A percentile compares a stretch with the other conserved stretches of the same genome.
Evolutionary conservation across 35 echinoderm and acorn worm species (phyloP).

Genomic region (Amphiura filiformis): DNA sequence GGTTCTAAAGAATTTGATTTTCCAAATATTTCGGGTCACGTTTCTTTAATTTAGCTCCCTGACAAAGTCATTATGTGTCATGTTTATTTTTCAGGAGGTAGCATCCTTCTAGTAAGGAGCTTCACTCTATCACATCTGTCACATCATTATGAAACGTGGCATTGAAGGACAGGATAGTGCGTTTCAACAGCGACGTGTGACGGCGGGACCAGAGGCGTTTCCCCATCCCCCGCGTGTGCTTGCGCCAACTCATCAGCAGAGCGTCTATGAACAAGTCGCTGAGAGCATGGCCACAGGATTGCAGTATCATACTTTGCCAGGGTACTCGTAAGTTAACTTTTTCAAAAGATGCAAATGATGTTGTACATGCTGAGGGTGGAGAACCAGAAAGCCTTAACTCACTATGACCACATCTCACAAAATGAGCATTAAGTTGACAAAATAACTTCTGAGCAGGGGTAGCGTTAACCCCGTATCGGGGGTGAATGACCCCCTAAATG

Average conservation of each 20-base stretch:
- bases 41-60: neutral
- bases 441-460: neutral
- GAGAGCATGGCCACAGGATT: slow-evolving; percentile 59
- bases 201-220: slow-evolving; percentile 21
- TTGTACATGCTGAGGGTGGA: too few relatives aligned
- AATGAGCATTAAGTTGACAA: too few relatives aligned
- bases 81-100: neutral
- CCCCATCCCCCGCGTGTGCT: slow-evolving; percentile 29
- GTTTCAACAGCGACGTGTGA: slow-evolving; percentile 51
- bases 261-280: slow-evolving; percentile 39
- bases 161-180: slow-evolving; percentile 49
- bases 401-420: too few relatives aligned
- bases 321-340: slow-evolving; percentile 55
- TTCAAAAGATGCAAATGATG: too few relatives aligned
- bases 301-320: slow-evolving; percentile 49
- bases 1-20: too few relatives aligned
- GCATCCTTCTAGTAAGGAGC: neutral
- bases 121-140: neutral
- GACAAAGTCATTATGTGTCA: neutral
- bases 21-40: too few relatives aligned
- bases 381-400: too few relatives aligned
- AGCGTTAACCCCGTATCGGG: neutral
- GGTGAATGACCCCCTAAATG: too few relatives aligned
- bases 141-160: slow-evolving; percentile 62
- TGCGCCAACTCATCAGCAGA: slow-evolving; percentile 6